phyloP scores from a whole-genome alignment of 2,888 invertebrate genomes.

The Machimus rusticus region DNA sequence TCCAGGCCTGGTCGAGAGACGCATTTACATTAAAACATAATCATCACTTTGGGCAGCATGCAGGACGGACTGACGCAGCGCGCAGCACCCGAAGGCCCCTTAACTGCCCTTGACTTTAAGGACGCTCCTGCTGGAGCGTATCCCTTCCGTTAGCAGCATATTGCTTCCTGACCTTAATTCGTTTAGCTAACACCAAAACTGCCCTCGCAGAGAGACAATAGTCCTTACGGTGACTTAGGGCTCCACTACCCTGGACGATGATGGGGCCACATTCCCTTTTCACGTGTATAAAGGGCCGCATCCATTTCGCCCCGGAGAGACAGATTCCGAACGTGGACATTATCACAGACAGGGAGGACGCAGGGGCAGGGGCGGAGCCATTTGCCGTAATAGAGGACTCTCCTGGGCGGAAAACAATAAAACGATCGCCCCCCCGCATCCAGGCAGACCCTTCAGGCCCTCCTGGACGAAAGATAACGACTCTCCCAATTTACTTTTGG shows the following conservation, averaged over 20 bases:
- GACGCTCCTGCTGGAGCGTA: not conserved
- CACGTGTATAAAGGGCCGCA: not conserved
- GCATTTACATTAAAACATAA: conserved; percentile 34
- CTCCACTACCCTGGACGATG: not conserved
- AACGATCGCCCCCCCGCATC: not conserved
- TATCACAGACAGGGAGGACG: not conserved
- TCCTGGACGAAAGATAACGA: conserved; percentile 36
- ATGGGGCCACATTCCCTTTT: conserved; percentile 16
- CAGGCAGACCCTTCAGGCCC: not conserved
- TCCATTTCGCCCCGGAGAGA: conserved; percentile 27
- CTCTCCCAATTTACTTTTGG: conserved; percentile 38
- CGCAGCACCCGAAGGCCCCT: not conserved
- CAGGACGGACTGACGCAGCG: not conserved
- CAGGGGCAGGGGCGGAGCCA: not conserved
- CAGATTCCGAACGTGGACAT: conserved; percentile 26
- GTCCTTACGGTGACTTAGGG: conserved; percentile 26
- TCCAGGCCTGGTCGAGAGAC: not conserved
- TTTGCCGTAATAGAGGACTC: conserved; percentile 23
- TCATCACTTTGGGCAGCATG: conserved; percentile 12
- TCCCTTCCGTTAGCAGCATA: conserved; percentile 37
- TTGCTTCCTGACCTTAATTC: conserved; percentile 40
- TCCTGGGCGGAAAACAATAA: conserved; percentile 36
- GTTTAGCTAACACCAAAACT: conserved; percentile 34
- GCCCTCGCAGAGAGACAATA: conserved; percentile 26
- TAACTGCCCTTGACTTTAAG: conserved; percentile 35